Conservation (phyloP, 2,888 invertebrate genomes). For the Agonopterix alstromeriana region DNA sequence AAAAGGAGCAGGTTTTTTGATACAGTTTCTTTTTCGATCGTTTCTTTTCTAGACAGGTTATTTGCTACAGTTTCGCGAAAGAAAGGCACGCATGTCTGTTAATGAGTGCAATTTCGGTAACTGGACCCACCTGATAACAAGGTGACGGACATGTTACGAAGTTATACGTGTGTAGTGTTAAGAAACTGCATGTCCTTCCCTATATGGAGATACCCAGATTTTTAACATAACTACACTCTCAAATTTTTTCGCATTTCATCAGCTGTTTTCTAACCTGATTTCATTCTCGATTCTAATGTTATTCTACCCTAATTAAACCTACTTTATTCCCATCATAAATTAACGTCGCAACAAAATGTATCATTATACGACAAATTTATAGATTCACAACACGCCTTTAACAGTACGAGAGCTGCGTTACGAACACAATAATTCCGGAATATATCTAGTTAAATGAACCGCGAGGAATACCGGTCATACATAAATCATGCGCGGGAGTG, state of each 20-base stretch:
- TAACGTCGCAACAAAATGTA: neutral
- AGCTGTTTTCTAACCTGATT: too few species aligned
- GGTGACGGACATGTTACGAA: slow-evolving; percentile 39
- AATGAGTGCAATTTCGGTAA: slow-evolving; percentile 59
- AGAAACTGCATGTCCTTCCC: neutral
- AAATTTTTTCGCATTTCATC: too few species aligned
- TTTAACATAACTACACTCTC: too few species aligned
- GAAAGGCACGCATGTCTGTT: slow-evolving; percentile 41
- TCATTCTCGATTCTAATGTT: too few species aligned
- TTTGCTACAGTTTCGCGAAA: slow-evolving; percentile 23
- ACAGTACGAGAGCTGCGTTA: slow-evolving; percentile 43
- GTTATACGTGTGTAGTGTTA: neutral
- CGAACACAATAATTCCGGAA: slow-evolving; percentile 62
- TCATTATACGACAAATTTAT: slow-evolving; percentile 22
- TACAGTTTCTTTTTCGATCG: slow-evolving; percentile 11
- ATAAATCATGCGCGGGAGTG: slow-evolving; percentile 60
- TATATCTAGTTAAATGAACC: slow-evolving; percentile 67
- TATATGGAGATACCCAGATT: neutral
- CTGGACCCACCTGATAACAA: slow-evolving; percentile 41
- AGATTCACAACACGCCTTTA: slow-evolving; percentile 51
- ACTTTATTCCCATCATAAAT: too few species aligned
- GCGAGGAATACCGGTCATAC: slow-evolving; percentile 52
- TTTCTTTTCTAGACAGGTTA: slow-evolving; percentile 23
- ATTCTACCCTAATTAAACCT: too few species aligned
- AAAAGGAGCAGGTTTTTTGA: slow-evolving; percentile 19